Base-by-base conservation (phyloP, 2,113 vertebrate genomes). In the Ornithorhynchus anatinus region DNA sequence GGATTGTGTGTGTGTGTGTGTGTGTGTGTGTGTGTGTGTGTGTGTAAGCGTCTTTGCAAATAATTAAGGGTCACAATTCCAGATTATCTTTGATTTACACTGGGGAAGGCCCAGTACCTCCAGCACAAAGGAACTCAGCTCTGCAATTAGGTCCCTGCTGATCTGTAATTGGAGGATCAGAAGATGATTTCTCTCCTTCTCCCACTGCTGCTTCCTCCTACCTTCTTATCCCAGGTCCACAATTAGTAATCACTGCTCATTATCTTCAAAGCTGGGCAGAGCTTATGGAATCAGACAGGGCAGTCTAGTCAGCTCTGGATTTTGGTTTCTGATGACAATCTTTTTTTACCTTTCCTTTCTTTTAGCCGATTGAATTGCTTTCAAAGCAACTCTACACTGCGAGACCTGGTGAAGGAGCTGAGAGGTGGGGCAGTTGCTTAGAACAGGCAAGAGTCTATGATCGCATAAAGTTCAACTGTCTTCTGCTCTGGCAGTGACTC, bases 21-120 rank as follows among this genome's bases (percentile, higher is more conserved):
- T 75, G 54, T 72, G 80, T 81, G 85, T 80, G 82, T 4, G 15
- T 58, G 80, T 87, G 78, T 84, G 80, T 75, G 19, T 75, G 81
- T n/a, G n/a, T n/a, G n/a, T n/a, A n/a, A n/a, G 78, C 83, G 78
- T 81, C 83, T 87, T 75, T 70, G 80, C 78, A 77, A 79, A 84
- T 87, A 83, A 85, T 85, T 87, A 87, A 80, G 79, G 83, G 78
- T 85, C 67, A 57, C 81, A 81, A 87, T 84, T 85, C 86, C 85
- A 78, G 78, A 87, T 87, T 81, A 85, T 81, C 53, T 47, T 80
- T 87, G 86, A 87, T 87, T 87, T 85, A 85, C 57, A 78, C 79
- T 82, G 79, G 86, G 86, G 70, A 50, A 84, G 80, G 81, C 78
- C 83, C 84, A 60, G 72, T 81, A 75, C 78, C 83, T 85, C 59